Percentiles rank a stretch among this genome's conserved stretches.
Conservation (phyloP, 1,140 invertebrate genomes). For the Hetaerina americana region DNA sequence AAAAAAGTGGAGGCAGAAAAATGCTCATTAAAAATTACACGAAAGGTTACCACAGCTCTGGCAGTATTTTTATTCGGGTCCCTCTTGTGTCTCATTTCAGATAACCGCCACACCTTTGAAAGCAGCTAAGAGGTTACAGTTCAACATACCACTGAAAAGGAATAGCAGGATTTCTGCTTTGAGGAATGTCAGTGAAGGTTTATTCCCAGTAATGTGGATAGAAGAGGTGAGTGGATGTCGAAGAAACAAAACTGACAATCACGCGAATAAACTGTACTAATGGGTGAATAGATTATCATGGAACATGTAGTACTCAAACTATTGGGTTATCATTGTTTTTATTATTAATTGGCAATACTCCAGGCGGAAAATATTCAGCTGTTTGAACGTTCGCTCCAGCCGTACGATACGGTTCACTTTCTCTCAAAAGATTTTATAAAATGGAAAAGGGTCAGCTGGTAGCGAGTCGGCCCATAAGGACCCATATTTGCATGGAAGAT, state of each 20-base stretch:
- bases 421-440: too few species aligned
- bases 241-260: too few species aligned
- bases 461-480: too few species aligned
- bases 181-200: constrained; percentile 28
- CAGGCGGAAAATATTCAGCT: neutral
- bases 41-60: too few species aligned
- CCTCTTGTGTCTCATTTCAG: constrained; percentile 23
- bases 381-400: neutral
- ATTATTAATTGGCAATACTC: neutral
- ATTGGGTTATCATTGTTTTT: neutral
- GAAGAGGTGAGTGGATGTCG: constrained; percentile 39
- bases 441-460: too few species aligned
- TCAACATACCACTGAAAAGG: constrained; percentile 34
- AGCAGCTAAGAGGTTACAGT: constrained; percentile 35
- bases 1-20: too few species aligned
- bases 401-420: neutral
- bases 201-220: constrained; percentile 40
- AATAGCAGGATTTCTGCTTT: constrained; percentile 26
- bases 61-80: too few species aligned
- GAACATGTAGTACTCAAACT: neutral
- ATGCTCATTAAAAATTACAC: too few species aligned
- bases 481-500: too few species aligned
- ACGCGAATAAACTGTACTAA: too few species aligned
- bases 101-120: constrained; percentile 34
- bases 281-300: neutral